Conservation (phyloP, 2,888 invertebrate genomes). For the Rhyacophila evoluta region DNA sequence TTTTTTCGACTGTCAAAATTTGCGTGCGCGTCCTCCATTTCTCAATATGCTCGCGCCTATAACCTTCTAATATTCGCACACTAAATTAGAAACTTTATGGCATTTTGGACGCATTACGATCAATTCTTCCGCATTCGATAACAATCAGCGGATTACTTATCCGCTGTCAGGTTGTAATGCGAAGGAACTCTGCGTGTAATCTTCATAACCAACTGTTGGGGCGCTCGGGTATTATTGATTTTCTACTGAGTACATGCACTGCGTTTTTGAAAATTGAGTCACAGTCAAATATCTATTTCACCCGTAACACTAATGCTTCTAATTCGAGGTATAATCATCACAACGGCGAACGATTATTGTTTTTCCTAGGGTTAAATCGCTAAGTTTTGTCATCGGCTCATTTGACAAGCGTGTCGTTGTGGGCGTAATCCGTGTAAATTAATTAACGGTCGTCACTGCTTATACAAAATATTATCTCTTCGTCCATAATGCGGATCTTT, state of each 20-base stretch:
- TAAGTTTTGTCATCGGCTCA: neutral
- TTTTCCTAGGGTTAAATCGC: neutral
- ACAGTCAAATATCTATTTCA: neutral
- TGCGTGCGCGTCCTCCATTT: constrained; percentile 42
- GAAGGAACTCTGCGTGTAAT: neutral
- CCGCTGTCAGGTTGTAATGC: neutral
- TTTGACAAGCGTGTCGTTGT: neutral
- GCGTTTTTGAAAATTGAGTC: constrained; percentile 38
- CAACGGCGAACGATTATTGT: neutral
- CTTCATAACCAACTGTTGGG: constrained; percentile 41
- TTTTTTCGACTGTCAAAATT: constrained; percentile 39
- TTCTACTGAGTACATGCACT: constrained; percentile 36
- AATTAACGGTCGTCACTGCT: neutral
- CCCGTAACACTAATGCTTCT: neutral
- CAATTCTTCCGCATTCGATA: neutral
- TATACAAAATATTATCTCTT: neutral
- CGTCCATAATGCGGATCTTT: neutral
- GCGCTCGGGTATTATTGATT: constrained; percentile 38
- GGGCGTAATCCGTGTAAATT: neutral
- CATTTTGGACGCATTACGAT: neutral
- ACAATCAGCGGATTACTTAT: neutral
- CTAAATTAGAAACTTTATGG: neutral
- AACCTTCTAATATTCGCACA: constrained; percentile 23
- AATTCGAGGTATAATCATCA: neutral
- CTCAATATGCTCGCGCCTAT: neutral